Evolutionary conservation across 2,113 vertebrate genomes (phyloP), one percentile per base, ranked within the genome.

Genomic region (Gasterosteus nipponicus): DNA sequence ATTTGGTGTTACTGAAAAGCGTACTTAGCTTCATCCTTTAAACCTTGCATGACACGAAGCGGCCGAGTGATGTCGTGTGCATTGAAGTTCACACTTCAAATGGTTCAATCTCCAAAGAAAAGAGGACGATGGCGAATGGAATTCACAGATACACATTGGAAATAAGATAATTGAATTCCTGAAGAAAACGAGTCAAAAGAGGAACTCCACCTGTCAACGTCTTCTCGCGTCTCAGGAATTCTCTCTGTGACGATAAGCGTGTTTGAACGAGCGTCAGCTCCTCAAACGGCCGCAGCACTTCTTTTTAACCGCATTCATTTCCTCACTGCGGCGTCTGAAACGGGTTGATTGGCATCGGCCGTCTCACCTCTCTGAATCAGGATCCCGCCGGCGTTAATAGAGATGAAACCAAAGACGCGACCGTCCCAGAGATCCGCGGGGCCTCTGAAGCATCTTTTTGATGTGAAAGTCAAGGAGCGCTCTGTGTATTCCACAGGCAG

Each of bases 401-500:
- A 85, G 90, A 89, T 86, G 84, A 89, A 85, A 86, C 81, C 61
- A 1, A 49, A 54, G 69, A 51, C 22, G 79, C 19, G 10, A 71
- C 79, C 67, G 62, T 35, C 80, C 69, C 39, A 29, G 83, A 87
- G 87, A 87, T 85, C 75, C 33, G 3, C 0, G 56, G 53, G 54
- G 78, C 82, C 86, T 89, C 90, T 41, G 74, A 90, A 78, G 83
- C 82, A 19, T 86, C 84, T 87, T 87, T 92, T 90, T 91, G 91
- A 91, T 87, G 86, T 89, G 79, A 82, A 86, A 89, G 88, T 88
- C 82, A 84, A 86, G 88, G 76, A 85, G 81, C 18, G 73, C 75
- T 83, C 82, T 91, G 80, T 79, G 86, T 87, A 89, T 90, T 91
- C 88, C 77, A 44, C 58, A 46, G 71, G 73, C 82, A 64, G 66